A percentile compares a stretch with the other conserved stretches of the same genome.
Conservation (phyloP, 1,140 invertebrate genomes). For the Mycetomoellerius zeteki region DNA sequence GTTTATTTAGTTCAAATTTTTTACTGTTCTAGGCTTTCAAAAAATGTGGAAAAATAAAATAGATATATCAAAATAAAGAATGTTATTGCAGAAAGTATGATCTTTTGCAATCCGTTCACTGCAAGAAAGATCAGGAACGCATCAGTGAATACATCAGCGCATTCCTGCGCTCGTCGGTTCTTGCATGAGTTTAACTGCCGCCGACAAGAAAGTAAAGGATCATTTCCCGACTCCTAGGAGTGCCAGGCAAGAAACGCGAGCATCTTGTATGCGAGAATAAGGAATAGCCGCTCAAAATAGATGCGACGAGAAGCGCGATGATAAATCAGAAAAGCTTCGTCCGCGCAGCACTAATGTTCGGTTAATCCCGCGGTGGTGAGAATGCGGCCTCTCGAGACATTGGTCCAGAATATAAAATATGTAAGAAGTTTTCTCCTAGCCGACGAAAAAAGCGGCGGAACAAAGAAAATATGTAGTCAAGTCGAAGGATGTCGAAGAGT, state of each 20-base stretch:
- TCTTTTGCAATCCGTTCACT: not conserved
- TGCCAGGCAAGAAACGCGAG: conserved; percentile 12
- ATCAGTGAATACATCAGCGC: conserved; percentile 41
- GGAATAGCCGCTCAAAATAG: conserved; percentile 60
- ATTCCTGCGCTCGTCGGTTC: conserved; percentile 46
- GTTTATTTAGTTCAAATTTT: too few species aligned
- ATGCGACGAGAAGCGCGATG: conserved; percentile 23
- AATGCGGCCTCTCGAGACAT: conserved; percentile 32
- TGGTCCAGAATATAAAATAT: conserved; percentile 70
- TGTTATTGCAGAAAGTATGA: not conserved
- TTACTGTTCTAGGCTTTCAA: too few species aligned
- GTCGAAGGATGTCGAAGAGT: conserved; percentile 52
- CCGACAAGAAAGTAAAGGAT: conserved; percentile 48
- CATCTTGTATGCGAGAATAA: conserved; percentile 55
- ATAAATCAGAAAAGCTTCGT: conserved; percentile 69
- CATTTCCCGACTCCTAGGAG: not conserved
- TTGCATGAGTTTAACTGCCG: conserved; percentile 56
- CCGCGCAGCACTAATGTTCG: conserved; percentile 62
- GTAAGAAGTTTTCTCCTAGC: conserved; percentile 65
- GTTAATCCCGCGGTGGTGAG: conserved; percentile 59
- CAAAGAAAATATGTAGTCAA: conserved; percentile 55
- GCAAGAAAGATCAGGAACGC: conserved; percentile 10
- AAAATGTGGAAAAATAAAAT: not conserved
- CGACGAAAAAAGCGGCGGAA: conserved; percentile 38
- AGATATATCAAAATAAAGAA: not conserved